phyloP scores from a whole-genome alignment of 1,140 invertebrate species.

The Bombyx mori region ASM3026992v2 NC_085129.1:15681501-15682000 shows the following conservation, averaged over 20 bases:
- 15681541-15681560: constrained; percentile 72
- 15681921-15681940: too few species aligned
- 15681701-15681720: not conserved
- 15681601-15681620: not conserved
- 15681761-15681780: not conserved
- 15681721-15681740: not conserved
- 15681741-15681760: not conserved
- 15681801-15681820: not conserved
- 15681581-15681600: not conserved
- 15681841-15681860: too few species aligned
- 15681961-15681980: too few species aligned
- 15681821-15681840: not conserved
- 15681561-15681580: not conserved
- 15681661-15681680: too few species aligned
- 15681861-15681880: too few species aligned
- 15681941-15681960: too few species aligned
- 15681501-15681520: constrained; percentile 95
- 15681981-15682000: constrained; percentile 66
- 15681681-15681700: not conserved
- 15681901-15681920: too few species aligned
- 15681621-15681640: not conserved
- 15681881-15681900: too few species aligned
- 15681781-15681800: not conserved
- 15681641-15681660: too few species aligned
- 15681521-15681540: constrained; percentile 87